Evolutionary conservation across 2,888 invertebrate genomes (phyloP).

Genomic region (Abrostola tripartita): DNA sequence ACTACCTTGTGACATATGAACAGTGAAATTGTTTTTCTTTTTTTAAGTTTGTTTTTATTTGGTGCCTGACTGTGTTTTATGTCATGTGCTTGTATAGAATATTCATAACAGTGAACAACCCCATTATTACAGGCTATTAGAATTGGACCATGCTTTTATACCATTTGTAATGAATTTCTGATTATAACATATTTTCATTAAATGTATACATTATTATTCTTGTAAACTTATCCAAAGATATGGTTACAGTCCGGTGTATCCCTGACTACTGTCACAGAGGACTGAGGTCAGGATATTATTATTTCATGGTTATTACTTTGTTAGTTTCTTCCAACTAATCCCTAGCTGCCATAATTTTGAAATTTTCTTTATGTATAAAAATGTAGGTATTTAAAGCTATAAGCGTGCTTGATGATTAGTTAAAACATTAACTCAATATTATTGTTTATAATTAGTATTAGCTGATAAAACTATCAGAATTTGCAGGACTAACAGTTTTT

Average conservation of each 20-base stretch:
- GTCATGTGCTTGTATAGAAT: conserved; percentile 37
- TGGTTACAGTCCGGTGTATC: conserved; percentile 50
- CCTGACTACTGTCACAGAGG: conserved; percentile 52
- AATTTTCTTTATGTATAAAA: conserved; percentile 64
- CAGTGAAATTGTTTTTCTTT: conserved; percentile 54
- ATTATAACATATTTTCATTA: conserved; percentile 37
- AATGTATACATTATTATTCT: conserved; percentile 27
- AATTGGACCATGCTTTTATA: conserved; percentile 55
- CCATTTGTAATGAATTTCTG: conserved; percentile 41
- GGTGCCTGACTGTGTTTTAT: conserved; percentile 60
- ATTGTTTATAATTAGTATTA: conserved; percentile 55
- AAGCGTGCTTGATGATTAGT: conserved; percentile 66
- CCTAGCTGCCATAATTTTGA: conserved; percentile 80
- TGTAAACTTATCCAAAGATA: conserved; percentile 57
- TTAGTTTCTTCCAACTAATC: conserved; percentile 63
- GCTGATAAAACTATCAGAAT: conserved; percentile 50
- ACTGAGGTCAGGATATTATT: conserved; percentile 54
- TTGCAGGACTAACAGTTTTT: conserved; percentile 44
- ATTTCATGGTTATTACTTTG: conserved; percentile 58
- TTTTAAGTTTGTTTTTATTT: conserved; percentile 57
- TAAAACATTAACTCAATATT: conserved; percentile 48
- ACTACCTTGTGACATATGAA: conserved; percentile 73
- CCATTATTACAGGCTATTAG: conserved; percentile 39
- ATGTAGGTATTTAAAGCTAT: conserved; percentile 61
- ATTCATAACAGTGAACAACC: conserved; percentile 42